These are phyloP conservation scores for Dendrocincla tyrannina DNA, from an alignment of 2,797 vertebrate species.

Conservation along the genomic window DNA sequence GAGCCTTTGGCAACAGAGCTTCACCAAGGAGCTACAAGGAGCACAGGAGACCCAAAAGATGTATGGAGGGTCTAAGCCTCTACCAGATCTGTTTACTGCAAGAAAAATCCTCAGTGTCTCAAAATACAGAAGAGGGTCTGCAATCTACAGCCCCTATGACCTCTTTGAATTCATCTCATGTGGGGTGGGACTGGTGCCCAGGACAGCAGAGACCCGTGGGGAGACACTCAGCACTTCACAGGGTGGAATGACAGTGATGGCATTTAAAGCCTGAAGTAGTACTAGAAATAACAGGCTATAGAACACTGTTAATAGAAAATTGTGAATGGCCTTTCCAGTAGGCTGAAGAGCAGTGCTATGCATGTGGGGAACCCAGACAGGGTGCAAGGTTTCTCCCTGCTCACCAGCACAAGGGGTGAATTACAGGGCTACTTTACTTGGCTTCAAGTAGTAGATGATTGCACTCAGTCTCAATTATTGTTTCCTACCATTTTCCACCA, in stretches of 20 bases:
- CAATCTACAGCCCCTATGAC: neutral
- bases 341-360: neutral
- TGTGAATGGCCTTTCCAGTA: neutral
- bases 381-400: neutral
- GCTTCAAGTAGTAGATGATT: neutral
- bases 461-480: neutral
- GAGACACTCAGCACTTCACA: neutral
- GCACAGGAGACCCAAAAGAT: neutral
- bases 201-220: neutral
- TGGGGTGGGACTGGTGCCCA: neutral
- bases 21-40: neutral
- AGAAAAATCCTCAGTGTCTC: neutral
- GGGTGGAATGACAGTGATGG: neutral
- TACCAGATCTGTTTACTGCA: neutral
- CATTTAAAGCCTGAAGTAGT: neutral
- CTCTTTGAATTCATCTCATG: neutral
- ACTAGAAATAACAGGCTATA: neutral
- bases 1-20: neutral
- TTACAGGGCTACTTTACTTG: neutral
- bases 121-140: neutral
- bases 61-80: neutral
- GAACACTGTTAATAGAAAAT: neutral
- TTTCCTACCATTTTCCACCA: neutral
- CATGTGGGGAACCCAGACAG: fast-evolving
- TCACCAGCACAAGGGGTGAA: neutral